These are phyloP conservation scores for Cossypha caffra DNA, from an alignment of 2,797 vertebrate genomes.

Conservation along the genomic window DNA sequence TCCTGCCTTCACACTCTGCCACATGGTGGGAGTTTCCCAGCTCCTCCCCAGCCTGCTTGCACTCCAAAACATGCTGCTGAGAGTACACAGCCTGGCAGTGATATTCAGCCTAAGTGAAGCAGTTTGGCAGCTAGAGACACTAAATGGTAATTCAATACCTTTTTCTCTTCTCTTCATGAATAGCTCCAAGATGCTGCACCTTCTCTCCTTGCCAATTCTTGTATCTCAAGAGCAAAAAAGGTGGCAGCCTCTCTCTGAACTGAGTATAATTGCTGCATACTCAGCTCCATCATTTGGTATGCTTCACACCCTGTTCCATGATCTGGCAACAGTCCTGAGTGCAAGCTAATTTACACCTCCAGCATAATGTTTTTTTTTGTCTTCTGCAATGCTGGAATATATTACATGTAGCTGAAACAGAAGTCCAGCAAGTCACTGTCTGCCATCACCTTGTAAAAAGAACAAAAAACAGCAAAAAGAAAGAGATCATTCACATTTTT, in stretches of 20 bases:
- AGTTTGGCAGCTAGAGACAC: background rate
- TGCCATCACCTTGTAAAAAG: background rate
- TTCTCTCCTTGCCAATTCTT: background rate
- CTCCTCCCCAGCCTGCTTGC: background rate
- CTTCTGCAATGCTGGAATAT: background rate
- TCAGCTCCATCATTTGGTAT: background rate
- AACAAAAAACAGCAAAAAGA: background rate
- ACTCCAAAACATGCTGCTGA: background rate
- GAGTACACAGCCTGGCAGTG: background rate
- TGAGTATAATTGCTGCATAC: background rate
- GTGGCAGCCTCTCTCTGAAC: background rate
- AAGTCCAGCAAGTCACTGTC: background rate
- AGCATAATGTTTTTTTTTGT: background rate
- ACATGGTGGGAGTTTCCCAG: background rate
- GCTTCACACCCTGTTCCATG: background rate
- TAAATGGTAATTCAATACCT: background rate
- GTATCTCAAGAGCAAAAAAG: background rate
- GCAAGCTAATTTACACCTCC: constrained; percentile 42
- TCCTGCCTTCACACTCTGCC: background rate
- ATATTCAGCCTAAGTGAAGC: background rate
- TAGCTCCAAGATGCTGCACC: background rate
- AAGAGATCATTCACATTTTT: background rate
- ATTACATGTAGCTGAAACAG: background rate
- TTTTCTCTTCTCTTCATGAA: background rate
- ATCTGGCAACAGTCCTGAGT: background rate